Percentiles rank a stretch among this genome's conserved stretches.
Evolutionary conservation across 2,797 vertebrate species (phyloP).

Genomic region (Malacoctenus gilli): DNA sequence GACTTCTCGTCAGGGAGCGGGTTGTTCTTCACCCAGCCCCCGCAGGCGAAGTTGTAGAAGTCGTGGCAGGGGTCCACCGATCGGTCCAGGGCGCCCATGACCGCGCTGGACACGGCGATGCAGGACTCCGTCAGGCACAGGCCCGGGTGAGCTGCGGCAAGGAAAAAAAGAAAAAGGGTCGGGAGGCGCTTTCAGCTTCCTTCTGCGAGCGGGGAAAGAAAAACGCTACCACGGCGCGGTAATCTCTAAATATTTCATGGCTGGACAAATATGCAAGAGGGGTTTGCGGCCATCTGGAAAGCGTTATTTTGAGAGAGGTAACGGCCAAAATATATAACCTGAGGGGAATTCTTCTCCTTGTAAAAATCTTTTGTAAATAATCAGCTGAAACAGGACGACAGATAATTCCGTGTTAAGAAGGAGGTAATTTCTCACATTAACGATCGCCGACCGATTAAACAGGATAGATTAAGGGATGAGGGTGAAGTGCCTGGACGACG

Average conservation of each 20-base stretch:
- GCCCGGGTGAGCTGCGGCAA: slow-evolving; percentile 76
- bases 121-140: slow-evolving; percentile 90
- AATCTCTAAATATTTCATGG: slow-evolving; percentile 44
- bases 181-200: background rate
- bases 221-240: slow-evolving; percentile 6
- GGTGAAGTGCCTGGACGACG: background rate
- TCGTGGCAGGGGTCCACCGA: slow-evolving; percentile 92
- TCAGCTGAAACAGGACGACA: background rate
- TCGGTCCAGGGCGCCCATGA: slow-evolving; percentile 88
- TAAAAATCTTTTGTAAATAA: slow-evolving; percentile 29
- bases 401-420: background rate
- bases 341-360: slow-evolving; percentile 23
- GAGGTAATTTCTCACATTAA: background rate
- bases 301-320: slow-evolving; percentile 35
- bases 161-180: background rate
- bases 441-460: background rate
- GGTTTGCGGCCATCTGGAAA: slow-evolving; percentile 63
- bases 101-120: slow-evolving; percentile 86
- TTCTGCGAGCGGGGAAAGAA: background rate
- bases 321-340: slow-evolving; percentile 45
- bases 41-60: slow-evolving; percentile 94
- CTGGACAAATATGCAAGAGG: slow-evolving; percentile 21
- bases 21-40: slow-evolving; percentile 94
- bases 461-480: background rate
- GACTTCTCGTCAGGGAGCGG: slow-evolving; percentile 94